These are phyloP conservation scores for Plusia festucae DNA, from an alignment of 2,888 invertebrate species.

Conservation along the genomic window DNA sequence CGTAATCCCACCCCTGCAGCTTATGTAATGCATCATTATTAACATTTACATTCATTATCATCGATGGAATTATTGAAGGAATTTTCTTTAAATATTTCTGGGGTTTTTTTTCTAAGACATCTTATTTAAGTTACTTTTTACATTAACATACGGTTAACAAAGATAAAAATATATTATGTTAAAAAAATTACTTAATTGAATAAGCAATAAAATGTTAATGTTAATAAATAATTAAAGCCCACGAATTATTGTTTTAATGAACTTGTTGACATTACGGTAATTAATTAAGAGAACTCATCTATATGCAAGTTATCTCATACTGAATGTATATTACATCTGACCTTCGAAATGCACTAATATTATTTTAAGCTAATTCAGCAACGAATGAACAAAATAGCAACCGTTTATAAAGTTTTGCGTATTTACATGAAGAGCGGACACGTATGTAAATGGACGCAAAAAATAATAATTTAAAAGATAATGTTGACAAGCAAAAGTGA, in stretches of 20 bases:
- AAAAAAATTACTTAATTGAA: too few relatives aligned
- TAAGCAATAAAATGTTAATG: background rate
- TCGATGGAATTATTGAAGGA: background rate
- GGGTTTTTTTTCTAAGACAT: too few relatives aligned
- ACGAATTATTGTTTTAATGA: background rate
- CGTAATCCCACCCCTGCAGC: constrained; percentile 71
- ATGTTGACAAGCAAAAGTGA: constrained; percentile 70
- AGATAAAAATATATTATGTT: background rate
- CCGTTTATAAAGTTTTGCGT: constrained; percentile 42
- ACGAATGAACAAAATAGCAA: constrained; percentile 37
- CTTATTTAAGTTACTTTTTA: too few relatives aligned
- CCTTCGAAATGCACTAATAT: constrained; percentile 38
- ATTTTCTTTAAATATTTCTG: background rate
- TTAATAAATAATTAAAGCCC: background rate
- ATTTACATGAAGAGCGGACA: constrained; percentile 57
- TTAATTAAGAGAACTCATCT: background rate
- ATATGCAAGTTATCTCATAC: constrained; percentile 8
- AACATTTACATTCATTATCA: constrained; percentile 2
- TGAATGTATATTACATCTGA: constrained; percentile 24
- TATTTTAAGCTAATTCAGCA: constrained; percentile 25
- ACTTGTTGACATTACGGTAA: background rate
- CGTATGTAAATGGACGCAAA: constrained; percentile 55
- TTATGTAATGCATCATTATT: constrained; percentile 33
- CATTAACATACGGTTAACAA: background rate
- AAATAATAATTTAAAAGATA: constrained; percentile 53